Evolutionary conservation across 2,888 invertebrate genomes (phyloP), one percentile per base, ranked within the genome.

Genomic region (Teleogryllus oceanicus): DNA sequence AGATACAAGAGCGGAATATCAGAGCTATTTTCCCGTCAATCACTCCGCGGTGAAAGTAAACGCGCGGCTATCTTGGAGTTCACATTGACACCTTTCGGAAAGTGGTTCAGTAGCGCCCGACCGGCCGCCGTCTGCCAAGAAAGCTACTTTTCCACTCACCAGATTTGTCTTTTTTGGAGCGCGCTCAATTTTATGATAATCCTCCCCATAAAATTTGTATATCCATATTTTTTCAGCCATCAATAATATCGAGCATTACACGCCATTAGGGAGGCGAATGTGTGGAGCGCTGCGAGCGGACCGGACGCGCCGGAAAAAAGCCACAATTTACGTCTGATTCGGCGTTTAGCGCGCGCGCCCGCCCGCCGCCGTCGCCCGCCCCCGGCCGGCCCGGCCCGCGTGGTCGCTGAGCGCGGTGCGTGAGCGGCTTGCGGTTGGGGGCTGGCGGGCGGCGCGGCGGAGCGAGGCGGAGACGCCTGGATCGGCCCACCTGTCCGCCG

Each of bases 151-250:
- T 62, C 62, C 13, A 62, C 62, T 18, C 37, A 5, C 62, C 62
- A 18, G 16, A 62, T 62, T n/a, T 12, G 62, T 62, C n/a, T 62
- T 62, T 62, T 18, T 18, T 62, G 8, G 18, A 62, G 12, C 8
- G 62, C 62, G n/a, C 62, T n/a, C 62, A 62, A 62, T 62, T 62
- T 62, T 62, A 62, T 62, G 62, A 62, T 62, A 62, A 62, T 62
- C n/a, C 16, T 37, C 62, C 13, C 62, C n/a, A 62, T 62, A 62
- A 62, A 62, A 62, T 62, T 62, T 62, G 62, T 62, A 62, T 62
- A 62, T 62, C 13, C 62, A 62, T 62, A 18, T 62, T 62, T 62
- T 13, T 62, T 62, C 62, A 5, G 62, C 62, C 62, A n/a, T 62
- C 16, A 62, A 13, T 62, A n/a, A 62, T 13, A n/a, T n/a, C 16